Base-by-base conservation (phyloP, 2,888 invertebrate genomes). In the Xestia xanthographa region DNA sequence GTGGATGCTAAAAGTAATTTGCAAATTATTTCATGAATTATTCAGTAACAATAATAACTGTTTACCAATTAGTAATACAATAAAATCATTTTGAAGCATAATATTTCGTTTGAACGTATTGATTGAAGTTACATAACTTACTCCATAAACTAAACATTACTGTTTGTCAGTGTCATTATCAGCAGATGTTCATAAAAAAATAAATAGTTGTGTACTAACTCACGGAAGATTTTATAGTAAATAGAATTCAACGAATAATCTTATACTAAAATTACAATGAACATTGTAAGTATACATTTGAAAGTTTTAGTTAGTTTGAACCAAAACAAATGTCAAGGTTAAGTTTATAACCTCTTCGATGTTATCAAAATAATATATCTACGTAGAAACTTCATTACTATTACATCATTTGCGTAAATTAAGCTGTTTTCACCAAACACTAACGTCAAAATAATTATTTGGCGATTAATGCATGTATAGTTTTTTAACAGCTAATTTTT, bases 321-420 rank as follows among this genome's bases (percentile, higher is more conserved):
- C 0, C 2, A 26, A 38, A 26, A 22, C 43, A 34, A 74, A 67
- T 63, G 63, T 86, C 79, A 86, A 85, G 86, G 86, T 83, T 81
- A 85, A 11, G 63, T 70, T 65, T 29, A 26, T 85, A 85, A 86
- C 86, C 86, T 83, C 66, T 69, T 20, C 56, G 58, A 67, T 78
- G 63, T 29, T 66, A 70, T 56, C 68, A 68, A 75, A n/a, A 29
- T 17, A 66, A 34, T 66, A 26, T 38, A 65, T 17, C 22, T 41
- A 14, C 11, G n/a, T 41, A 56, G 20, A 75, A 75, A 58, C 41
- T 66, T 69, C 38, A 4, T 50, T 3, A 14, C 5, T 53, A 34
- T 45, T 80, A 53, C 75, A 75, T 79, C 65, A 80, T 75, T 60
- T 14, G n/a, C 9, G 11, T 22, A 22, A 65, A 72, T 22, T 66